Evolutionary conservation across 1,140 invertebrate genomes (phyloP), one percentile per base, ranked within the genome.

Genomic region (Eulimnadia texana): DNA sequence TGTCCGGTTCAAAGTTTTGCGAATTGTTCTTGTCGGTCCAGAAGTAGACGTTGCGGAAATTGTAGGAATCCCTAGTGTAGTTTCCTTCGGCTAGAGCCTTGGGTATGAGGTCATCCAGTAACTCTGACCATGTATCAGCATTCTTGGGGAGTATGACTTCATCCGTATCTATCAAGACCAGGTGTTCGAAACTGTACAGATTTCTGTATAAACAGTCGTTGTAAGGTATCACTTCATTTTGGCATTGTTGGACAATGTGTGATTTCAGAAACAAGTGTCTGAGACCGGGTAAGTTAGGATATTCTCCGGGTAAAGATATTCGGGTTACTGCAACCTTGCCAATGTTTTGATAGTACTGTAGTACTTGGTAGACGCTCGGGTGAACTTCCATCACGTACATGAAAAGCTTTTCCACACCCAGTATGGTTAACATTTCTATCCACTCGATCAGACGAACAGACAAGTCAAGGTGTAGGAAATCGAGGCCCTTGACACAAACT

Each of bases 141-240:
- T 84, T 79, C 19, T 93, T 75, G 1, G 93, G 93, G 83, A 96
- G 92, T 63, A 96, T 94, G 33, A 96, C 85, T 72, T 97, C 93
- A 71, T 97, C 93, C 50, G 91, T 89, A 69, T 97, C 93, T 22
- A 96, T 74, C n/a, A 97, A 74, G 0, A 87, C 88, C 28, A 96
- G 84, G 73, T 92, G 94, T 55, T 90, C 82, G 71, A 94, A 95
- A 50, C 83, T 78, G 70, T 93, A 93, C 74, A 93, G 80, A 70
- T 94, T 88, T 66, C 92, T 86, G 74, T 97, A 96, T 2, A 97
- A 77, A 69, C 93, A 97, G 70, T 97, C 93, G 72, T 97, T 97
- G 77, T 96, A 96, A 0, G 93, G 92, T 66, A 96, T 93, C 33
- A 97, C 77, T 72, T 96, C 93, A 72, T 95, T 93, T 69, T 94